Evolutionary conservation across 2,888 invertebrate genomes (phyloP).

Genomic region (Drosophila greeni): DNA sequence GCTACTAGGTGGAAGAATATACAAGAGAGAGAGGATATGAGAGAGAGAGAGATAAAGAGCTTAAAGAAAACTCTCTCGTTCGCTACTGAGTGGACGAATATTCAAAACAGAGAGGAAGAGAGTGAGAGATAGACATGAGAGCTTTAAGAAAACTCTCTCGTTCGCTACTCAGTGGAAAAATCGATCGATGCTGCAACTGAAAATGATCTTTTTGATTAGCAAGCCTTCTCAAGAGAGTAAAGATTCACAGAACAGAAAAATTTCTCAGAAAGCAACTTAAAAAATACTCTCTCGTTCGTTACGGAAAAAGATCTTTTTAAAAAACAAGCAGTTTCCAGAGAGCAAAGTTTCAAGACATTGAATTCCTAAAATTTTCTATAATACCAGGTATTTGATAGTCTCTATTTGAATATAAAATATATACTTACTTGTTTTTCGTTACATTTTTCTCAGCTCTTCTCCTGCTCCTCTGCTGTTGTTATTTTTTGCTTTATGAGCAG

Average conservation of each 20-base stretch:
- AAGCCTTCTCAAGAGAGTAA: too few relatives aligned
- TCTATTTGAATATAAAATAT: not conserved
- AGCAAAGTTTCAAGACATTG: not conserved
- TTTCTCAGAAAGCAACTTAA: too few relatives aligned
- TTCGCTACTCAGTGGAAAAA: not conserved
- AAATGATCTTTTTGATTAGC: too few relatives aligned
- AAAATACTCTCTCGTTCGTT: too few relatives aligned
- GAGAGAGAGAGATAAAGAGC: not conserved
- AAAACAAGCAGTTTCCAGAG: not conserved
- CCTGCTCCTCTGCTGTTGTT: constrained; percentile 34
- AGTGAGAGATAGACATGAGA: not conserved
- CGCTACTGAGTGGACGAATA: not conserved
- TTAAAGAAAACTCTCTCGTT: not conserved
- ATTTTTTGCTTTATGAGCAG: constrained; percentile 69
- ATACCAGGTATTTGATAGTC: not conserved
- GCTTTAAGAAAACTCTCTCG: not conserved
- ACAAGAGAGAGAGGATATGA: too few relatives aligned
- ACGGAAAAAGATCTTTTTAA: too few relatives aligned
- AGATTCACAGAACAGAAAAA: too few relatives aligned
- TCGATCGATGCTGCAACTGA: too few relatives aligned
- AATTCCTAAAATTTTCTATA: not conserved
- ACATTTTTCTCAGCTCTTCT: constrained; percentile 19
- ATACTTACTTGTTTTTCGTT: constrained; percentile 24
- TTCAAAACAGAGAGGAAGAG: too few relatives aligned
- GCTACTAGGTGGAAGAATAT: not conserved